Percentiles rank a stretch among this genome's conserved stretches.
These are phyloP conservation scores for Hypsopygia costalis DNA, from an alignment of 2,888 invertebrate species.

Conservation along the genomic window DNA sequence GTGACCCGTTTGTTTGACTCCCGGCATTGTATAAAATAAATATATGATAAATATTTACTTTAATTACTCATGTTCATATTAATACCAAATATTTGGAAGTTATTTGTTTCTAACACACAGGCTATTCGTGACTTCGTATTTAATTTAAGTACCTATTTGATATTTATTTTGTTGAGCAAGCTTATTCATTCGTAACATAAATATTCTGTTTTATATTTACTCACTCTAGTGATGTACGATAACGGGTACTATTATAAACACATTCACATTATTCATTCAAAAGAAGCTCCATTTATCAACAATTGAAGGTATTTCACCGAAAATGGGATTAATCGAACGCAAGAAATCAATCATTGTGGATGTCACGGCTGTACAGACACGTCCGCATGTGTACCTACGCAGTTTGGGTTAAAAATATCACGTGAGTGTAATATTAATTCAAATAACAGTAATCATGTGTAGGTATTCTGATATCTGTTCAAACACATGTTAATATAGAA, in stretches of 20 bases:
- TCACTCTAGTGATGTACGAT: background rate
- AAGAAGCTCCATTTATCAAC: constrained; percentile 16
- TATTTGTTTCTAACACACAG: background rate
- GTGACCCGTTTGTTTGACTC: too few relatives aligned
- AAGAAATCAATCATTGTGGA: constrained; percentile 21
- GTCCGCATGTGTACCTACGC: constrained; percentile 5
- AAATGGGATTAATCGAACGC: constrained; percentile 19
- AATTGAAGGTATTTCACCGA: constrained; percentile 10
- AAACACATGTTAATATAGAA: too few relatives aligned
- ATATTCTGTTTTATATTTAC: background rate
- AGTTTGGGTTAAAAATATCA: too few relatives aligned
- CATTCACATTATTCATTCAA: constrained; percentile 14
- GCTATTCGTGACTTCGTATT: constrained; percentile 7
- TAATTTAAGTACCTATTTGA: background rate
- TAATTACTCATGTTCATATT: too few relatives aligned
- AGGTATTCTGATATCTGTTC: too few relatives aligned
- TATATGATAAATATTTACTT: too few relatives aligned
- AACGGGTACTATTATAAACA: background rate
- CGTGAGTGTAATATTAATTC: too few relatives aligned
- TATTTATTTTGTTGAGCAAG: background rate
- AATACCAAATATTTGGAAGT: too few relatives aligned
- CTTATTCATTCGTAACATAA: background rate
- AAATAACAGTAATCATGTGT: too few relatives aligned
- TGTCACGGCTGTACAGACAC: constrained; percentile 3
- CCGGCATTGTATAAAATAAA: too few relatives aligned